These are phyloP conservation scores for Linnaemya tessellans DNA, from an alignment of 2,888 invertebrate species.

Conservation along the genomic window DNA sequence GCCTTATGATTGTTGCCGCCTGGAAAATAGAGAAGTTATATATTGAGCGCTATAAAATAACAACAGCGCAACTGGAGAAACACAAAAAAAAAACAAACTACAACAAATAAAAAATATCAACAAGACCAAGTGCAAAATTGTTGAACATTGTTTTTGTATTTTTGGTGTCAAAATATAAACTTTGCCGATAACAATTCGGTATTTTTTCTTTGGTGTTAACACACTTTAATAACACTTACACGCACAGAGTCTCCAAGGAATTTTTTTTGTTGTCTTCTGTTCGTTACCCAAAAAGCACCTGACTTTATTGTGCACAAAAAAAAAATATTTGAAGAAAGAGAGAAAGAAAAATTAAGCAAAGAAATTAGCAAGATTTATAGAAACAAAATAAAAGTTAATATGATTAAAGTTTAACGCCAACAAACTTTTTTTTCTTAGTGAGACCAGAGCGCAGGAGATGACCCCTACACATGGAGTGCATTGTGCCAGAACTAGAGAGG, in stretches of 20 bases:
- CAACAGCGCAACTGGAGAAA: constrained; percentile 7
- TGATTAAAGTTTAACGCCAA: constrained; percentile 5
- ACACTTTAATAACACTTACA: constrained; percentile 45
- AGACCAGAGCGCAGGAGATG: no score
- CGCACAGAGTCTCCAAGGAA: constrained; percentile 59
- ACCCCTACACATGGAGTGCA: no score
- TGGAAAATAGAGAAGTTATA: constrained; percentile 67
- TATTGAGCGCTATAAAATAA: constrained; percentile 48
- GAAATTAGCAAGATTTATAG: background rate
- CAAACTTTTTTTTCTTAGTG: no score
- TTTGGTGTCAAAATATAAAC: constrained; percentile 52
- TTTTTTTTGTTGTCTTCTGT: constrained; percentile 10
- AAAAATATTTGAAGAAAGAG: background rate
- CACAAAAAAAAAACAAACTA: background rate
- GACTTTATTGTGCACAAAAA: constrained; percentile 21
- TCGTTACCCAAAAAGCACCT: constrained; percentile 37
- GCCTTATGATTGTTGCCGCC: constrained; percentile 64
- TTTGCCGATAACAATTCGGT: constrained; percentile 56
- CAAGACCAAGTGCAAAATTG: constrained; percentile 16
- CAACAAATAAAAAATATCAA: constrained; percentile 7
- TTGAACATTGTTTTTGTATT: constrained; percentile 26
- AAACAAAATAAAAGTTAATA: background rate
- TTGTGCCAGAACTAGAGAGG: no score
- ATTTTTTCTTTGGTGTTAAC: constrained; percentile 47
- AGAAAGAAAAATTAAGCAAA: background rate